Evolutionary conservation across 92 coral and sea anemone species (phyloP).

Genomic region (Palythoa heliodiscus): DNA sequence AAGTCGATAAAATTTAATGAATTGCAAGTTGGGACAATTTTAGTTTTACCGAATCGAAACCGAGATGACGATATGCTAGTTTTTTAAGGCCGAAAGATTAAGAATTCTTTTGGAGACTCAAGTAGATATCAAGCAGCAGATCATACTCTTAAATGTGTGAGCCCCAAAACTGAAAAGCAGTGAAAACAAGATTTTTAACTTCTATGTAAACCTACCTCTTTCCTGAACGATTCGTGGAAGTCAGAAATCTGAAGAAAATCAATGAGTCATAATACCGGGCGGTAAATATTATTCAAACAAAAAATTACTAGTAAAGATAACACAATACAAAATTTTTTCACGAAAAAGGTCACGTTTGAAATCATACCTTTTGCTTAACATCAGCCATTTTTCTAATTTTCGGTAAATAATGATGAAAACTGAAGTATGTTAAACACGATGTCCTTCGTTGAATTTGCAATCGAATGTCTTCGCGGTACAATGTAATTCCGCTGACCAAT

Average conservation of each 20-base stretch:
- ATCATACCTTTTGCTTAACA: slow-evolving; percentile 37
- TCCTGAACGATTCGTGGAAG: slow-evolving; percentile 80
- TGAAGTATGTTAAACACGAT: background rate
- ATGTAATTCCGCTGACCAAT: slow-evolving; percentile 30
- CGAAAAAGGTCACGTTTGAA: background rate
- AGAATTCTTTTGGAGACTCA: background rate
- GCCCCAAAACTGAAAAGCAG: too few species aligned
- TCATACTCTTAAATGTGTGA: too few species aligned
- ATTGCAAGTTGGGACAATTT: background rate
- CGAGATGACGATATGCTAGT: too few species aligned
- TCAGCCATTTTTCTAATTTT: slow-evolving; percentile 33
- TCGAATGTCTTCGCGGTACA: slow-evolving; percentile 35
- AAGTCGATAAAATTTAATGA: background rate
- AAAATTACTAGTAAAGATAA: background rate
- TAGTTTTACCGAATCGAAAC: background rate
- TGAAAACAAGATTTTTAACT: background rate
- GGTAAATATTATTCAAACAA: background rate
- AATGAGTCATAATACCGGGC: background rate
- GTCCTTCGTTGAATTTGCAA: background rate
- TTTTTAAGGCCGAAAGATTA: background rate
- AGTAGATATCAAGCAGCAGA: background rate
- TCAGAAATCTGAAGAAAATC: slow-evolving; percentile 61
- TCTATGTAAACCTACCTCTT: slow-evolving; percentile 63
- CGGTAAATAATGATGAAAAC: slow-evolving; percentile 16
- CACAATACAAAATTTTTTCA: background rate